Percentiles rank a stretch among this genome's conserved stretches.
Conservation (phyloP, 2,888 invertebrate species). For the Heteropelma amictum region DNA sequence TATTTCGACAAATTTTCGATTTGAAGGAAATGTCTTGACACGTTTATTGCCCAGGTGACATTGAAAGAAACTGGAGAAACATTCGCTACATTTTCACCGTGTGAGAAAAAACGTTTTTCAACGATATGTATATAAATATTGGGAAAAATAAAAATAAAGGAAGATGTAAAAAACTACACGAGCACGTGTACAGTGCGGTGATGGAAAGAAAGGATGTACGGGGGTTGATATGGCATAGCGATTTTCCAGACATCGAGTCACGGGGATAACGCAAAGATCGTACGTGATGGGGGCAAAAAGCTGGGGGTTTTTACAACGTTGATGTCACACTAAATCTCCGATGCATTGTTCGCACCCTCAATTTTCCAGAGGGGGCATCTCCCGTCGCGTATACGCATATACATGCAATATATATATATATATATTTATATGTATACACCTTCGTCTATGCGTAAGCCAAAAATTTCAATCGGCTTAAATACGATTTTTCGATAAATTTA, state of each 20-base stretch:
- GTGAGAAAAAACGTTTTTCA: too few relatives aligned
- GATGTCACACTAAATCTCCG: slow-evolving; percentile 74
- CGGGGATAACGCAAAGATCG: slow-evolving; percentile 29
- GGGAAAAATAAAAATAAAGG: too few relatives aligned
- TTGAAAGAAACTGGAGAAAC: too few relatives aligned
- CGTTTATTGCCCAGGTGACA: too few relatives aligned
- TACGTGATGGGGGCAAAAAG: slow-evolving; percentile 54
- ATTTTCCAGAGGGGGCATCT: slow-evolving; percentile 64
- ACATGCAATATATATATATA: too few relatives aligned
- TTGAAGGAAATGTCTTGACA: too few relatives aligned
- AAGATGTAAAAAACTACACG: slow-evolving; percentile 3
- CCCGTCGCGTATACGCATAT: slow-evolving; percentile 50
- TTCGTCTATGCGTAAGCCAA: neutral
- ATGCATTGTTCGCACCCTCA: slow-evolving; percentile 66
- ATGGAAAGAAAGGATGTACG: slow-evolving; percentile 48
- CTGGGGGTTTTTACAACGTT: slow-evolving; percentile 68
- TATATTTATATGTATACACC: too few relatives aligned
- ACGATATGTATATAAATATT: too few relatives aligned
- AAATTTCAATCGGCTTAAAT: slow-evolving; percentile 1
- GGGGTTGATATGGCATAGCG: slow-evolving; percentile 24
- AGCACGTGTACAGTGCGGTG: slow-evolving; percentile 1
- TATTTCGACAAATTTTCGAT: too few relatives aligned
- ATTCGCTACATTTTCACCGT: too few relatives aligned
- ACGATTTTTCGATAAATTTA: slow-evolving; percentile 15
- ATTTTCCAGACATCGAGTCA: slow-evolving; percentile 38